Percentiles rank a stretch among this genome's conserved stretches.
Conservation (phyloP, 2,113 vertebrate genomes). For the Gavialis gangeticus region DNA sequence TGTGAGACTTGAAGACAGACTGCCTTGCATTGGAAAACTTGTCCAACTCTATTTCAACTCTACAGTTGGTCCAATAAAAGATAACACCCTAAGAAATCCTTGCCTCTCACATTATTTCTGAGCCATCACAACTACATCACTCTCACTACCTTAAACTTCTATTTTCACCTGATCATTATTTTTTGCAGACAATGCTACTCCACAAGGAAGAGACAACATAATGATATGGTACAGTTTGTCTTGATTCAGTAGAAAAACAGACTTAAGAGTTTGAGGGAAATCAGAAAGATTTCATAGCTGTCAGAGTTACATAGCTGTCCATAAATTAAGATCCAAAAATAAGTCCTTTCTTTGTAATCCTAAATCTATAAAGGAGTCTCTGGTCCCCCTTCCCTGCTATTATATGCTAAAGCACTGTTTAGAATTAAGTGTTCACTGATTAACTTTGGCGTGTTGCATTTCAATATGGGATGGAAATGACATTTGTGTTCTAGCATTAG, state of each 20-base stretch:
- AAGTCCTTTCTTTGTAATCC: background rate
- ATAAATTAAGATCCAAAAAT: background rate
- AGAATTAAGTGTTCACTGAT: background rate
- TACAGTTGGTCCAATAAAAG: too few relatives aligned
- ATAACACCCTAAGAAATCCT: too few relatives aligned
- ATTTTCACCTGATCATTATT: background rate
- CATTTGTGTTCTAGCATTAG: background rate
- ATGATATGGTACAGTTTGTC: background rate
- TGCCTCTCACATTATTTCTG: too few relatives aligned
- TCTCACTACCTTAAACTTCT: background rate
- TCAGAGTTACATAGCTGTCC: background rate
- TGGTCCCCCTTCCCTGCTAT: background rate
- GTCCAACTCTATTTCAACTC: too few relatives aligned
- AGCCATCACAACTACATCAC: too few relatives aligned
- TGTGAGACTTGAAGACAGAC: too few relatives aligned
- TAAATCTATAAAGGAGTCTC: background rate
- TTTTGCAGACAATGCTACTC: constrained; percentile 5
- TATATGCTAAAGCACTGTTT: background rate
- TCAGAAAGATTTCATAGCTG: background rate
- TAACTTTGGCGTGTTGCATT: fast-evolving
- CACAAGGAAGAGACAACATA: background rate
- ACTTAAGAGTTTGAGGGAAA: background rate
- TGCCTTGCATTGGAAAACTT: too few relatives aligned
- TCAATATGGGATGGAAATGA: fast-evolving
- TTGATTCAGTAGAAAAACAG: background rate